phyloP scores from a whole-genome alignment of 2,113 vertebrate genomes.

The Notarius quadriscutis region DNA sequence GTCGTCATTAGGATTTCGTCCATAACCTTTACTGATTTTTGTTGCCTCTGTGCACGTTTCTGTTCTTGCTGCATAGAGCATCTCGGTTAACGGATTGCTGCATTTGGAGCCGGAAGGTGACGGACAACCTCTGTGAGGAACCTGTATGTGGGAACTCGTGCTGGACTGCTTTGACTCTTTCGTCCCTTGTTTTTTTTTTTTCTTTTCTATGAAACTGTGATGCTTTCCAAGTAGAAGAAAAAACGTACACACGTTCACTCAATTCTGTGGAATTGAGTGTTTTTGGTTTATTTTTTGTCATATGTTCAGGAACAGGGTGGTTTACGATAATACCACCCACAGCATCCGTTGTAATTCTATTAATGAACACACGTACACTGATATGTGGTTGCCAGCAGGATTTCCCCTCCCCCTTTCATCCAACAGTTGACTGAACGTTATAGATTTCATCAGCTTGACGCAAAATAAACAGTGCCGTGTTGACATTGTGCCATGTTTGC shows the following conservation, averaged over 20 bases:
- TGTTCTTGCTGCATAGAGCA: not conserved
- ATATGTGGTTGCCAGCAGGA: not conserved
- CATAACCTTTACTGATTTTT: not conserved
- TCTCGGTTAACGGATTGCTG: not conserved
- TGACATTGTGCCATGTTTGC: not conserved
- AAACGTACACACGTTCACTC: not conserved
- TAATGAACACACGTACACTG: conserved; percentile 1
- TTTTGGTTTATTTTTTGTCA: not conserved
- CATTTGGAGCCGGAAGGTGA: not conserved
- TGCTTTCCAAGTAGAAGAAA: not conserved
- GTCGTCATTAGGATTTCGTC: not conserved
- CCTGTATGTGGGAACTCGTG: not conserved
- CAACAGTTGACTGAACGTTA: not conserved
- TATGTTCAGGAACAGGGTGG: not conserved
- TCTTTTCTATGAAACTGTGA: not conserved
- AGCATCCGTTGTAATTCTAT: not conserved
- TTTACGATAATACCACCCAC: not conserved
- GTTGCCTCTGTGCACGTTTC: not conserved
- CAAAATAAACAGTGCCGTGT: not conserved
- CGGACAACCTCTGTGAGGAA: not conserved
- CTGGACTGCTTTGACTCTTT: not conserved
- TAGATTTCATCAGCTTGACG: not conserved
- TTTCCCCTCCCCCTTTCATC: not conserved
- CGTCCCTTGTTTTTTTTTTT: no score
- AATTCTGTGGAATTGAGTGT: not conserved